Base-by-base conservation (phyloP, 1,140 invertebrate species). In the Danaus melanippus region DNA sequence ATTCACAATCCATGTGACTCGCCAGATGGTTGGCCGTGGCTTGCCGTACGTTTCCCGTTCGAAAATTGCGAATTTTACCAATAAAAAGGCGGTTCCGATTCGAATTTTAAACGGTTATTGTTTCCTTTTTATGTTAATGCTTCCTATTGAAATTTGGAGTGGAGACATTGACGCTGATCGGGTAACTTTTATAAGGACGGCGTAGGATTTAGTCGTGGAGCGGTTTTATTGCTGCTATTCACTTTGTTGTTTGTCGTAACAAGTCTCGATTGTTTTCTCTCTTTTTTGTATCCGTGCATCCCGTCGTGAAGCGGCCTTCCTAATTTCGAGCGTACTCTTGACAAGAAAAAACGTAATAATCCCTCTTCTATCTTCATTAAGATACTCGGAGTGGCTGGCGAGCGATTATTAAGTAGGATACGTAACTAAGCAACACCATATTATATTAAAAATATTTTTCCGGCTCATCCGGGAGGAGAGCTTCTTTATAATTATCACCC, bases 121-220 rank as follows among this genome's bases (percentile, higher is more conserved):
- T 85, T 79, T 78, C 74, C 74, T 79, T 79, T 84, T 85, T 84
- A 85, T 79, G 80, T 78, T 85, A 84, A 84, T 85, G 74, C 64
- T 65, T 70, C 69, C 72, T 77, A 80, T 85, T 81, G 77, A 80
- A 80, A 80, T 78, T 77, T 73, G 64, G 69, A 76, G 68, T 71
- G 73, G 69, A 68, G 72, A 76, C 68, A 77, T 76, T 71, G 69
- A 58, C 61, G 70, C 65, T 70, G 76, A 69, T 77, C 76, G 78
- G 73, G 76, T 76, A 76, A 75, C 74, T 76, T 71, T 63, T 42
- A 74, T 66, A 73, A 76, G 69, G 70, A 69, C 67, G 69, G 74
- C 53, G 58, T 70, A 74, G 72, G 78, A 81, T 79, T 75, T 75
- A 76, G 73, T 68, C 69, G 67, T 70, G 58, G 65, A 69, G 62